Percentiles rank a stretch among this genome's conserved stretches.
Evolutionary conservation across 2,113 vertebrate genomes (phyloP).

Genomic region (Myrmophylax atrothorax): DNA sequence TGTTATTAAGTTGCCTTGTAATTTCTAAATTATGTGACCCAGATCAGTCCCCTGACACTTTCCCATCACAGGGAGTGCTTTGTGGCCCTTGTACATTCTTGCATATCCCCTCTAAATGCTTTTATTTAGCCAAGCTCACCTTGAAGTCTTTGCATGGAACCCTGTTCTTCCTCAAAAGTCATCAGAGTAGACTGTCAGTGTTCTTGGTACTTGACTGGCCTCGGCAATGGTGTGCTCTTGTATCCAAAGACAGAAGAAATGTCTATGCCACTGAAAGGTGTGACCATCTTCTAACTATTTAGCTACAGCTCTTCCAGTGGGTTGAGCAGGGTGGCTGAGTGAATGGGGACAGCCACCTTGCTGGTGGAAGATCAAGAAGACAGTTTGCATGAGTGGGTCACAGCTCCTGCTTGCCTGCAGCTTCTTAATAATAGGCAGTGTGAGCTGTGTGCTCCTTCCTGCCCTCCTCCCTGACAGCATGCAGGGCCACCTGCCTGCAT

Average conservation of each 20-base stretch:
- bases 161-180: neutral
- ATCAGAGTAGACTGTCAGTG: neutral
- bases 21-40: neutral
- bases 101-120: neutral
- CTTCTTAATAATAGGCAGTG: neutral
- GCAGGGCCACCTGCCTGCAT: neutral
- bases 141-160: neutral
- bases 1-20: neutral
- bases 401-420: neutral
- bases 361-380: neutral
- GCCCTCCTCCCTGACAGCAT: neutral
- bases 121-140: neutral
- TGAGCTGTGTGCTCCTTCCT: neutral
- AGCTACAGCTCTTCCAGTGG: neutral
- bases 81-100: neutral
- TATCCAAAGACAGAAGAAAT: slow-evolving; percentile 2
- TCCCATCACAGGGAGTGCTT: neutral
- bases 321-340: neutral
- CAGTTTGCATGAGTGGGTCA: neutral
- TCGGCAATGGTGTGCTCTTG: neutral
- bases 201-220: neutral
- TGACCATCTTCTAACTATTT: neutral
- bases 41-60: neutral
- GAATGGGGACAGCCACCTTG: neutral
- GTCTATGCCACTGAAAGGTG: neutral